These are phyloP conservation scores for Triops cancriformis DNA, from an alignment of 1,140 invertebrate genomes.

Conservation along the genomic window DNA sequence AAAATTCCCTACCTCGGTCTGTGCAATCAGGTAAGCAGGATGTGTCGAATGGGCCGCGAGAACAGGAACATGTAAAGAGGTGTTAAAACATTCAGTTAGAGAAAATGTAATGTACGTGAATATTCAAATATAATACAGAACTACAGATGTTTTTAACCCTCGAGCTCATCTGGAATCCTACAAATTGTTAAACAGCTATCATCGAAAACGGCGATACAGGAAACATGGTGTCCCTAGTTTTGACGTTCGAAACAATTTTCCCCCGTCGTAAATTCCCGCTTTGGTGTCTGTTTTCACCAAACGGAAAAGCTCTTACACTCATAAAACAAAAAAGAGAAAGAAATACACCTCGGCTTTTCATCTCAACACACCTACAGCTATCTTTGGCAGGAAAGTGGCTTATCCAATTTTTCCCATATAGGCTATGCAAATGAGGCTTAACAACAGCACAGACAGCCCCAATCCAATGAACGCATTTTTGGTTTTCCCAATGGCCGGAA, in stretches of 20 bases:
- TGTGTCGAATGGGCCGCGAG: background rate
- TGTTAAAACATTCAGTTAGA: background rate
- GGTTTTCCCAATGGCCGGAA: background rate
- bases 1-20: background rate
- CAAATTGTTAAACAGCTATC: background rate
- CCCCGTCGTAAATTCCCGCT: background rate
- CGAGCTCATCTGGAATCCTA: background rate
- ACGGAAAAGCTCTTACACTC: too few species aligned
- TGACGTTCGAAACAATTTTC: too few species aligned
- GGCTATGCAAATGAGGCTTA: conserved; percentile 13
- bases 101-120: background rate
- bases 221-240: too few species aligned
- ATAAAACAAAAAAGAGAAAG: background rate
- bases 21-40: conserved; percentile 3
- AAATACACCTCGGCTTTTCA: background rate
- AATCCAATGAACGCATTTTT: background rate
- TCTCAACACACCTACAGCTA: background rate
- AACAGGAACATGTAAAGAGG: conserved; percentile 7
- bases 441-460: background rate
- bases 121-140: background rate
- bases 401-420: background rate
- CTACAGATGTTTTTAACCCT: background rate
- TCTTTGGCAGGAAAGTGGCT: background rate
- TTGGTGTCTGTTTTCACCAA: background rate
- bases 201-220: too few species aligned